Evolutionary conservation across 2,113 vertebrate species (phyloP).

Genomic region (Paratilapia polleni): DNA sequence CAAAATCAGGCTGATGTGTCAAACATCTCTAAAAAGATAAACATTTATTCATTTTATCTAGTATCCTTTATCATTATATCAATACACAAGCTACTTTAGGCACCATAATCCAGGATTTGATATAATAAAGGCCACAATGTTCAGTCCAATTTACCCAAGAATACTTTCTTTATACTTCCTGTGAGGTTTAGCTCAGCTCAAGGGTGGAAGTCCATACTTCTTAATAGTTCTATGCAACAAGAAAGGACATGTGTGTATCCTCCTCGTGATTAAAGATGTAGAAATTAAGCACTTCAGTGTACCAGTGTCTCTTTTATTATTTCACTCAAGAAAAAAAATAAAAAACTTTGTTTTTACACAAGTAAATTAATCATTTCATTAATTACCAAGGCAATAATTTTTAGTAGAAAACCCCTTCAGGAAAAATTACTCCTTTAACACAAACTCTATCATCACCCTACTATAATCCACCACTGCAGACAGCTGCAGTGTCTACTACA

Average conservation of each 20-base stretch:
- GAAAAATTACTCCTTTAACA: slow-evolving; percentile 31
- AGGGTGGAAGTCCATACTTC: not conserved
- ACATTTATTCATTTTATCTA: not conserved
- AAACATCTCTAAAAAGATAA: not conserved
- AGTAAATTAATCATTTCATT: slow-evolving; percentile 1
- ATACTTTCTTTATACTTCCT: not conserved
- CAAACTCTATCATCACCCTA: slow-evolving; percentile 26
- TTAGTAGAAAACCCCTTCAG: not conserved
- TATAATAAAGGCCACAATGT: not conserved
- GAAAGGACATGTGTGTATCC: not conserved
- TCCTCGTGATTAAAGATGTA: not conserved
- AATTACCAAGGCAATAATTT: slow-evolving; percentile 8
- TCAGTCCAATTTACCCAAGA: not conserved
- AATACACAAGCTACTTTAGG: not conserved
- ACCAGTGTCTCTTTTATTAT: not conserved
- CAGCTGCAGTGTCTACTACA: slow-evolving; percentile 46
- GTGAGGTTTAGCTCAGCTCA: not conserved
- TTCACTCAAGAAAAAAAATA: not conserved
- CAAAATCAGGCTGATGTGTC: not conserved
- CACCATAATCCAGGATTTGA: not conserved
- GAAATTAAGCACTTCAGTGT: not conserved
- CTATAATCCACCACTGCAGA: slow-evolving; percentile 48
- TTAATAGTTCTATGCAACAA: not conserved
- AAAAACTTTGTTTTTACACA: not conserved
- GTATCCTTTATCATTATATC: not conserved